A percentile compares a stretch with the other conserved stretches of the same genome.
phyloP scores from a whole-genome alignment of 92 coral and sea anemone species.

The Epizoanthus rinbou region DNA sequence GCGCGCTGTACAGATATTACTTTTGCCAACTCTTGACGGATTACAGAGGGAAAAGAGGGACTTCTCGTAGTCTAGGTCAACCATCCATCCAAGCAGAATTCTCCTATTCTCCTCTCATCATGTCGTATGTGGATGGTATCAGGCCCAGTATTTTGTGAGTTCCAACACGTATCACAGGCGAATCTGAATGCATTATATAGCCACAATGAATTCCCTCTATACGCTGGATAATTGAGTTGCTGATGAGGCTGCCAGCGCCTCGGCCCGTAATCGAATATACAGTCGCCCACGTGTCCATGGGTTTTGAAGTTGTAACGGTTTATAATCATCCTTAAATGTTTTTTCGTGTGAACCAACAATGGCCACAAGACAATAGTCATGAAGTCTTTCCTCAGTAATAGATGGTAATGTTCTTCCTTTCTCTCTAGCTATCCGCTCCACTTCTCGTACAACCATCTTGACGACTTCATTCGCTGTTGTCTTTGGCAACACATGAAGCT shows the following conservation, averaged over 20 bases:
- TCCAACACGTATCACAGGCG: too few relatives aligned
- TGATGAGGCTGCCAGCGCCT: conserved; percentile 89
- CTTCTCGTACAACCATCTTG: conserved; percentile 81
- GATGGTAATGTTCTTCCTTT: conserved; percentile 53
- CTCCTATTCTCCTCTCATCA: too few relatives aligned
- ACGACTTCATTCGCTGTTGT: conserved; percentile 92
- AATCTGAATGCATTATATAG: too few relatives aligned
- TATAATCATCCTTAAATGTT: conserved; percentile 84
- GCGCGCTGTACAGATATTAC: too few relatives aligned
- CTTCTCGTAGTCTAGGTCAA: too few relatives aligned
- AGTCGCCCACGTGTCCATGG: conserved; percentile 96
- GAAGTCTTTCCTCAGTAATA: conserved; percentile 62
- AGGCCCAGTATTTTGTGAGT: too few relatives aligned
- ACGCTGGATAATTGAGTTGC: conserved; percentile 78
- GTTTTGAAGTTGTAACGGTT: conserved; percentile 85
- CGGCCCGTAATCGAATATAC: conserved; percentile 83
- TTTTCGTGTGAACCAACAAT: conserved; percentile 93
- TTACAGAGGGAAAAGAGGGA: too few relatives aligned
- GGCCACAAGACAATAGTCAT: conserved; percentile 88
- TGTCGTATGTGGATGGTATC: too few relatives aligned
- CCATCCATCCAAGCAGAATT: too few relatives aligned
- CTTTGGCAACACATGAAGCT: conserved; percentile 84
- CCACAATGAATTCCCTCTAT: conserved; percentile 13
- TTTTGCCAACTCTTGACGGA: too few relatives aligned
- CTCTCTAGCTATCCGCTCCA: conserved; percentile 78